A percentile compares a stretch with the other conserved stretches of the same genome.
Conservation (phyloP, 2,113 vertebrate genomes). For the Tachysurus vachellii region DNA sequence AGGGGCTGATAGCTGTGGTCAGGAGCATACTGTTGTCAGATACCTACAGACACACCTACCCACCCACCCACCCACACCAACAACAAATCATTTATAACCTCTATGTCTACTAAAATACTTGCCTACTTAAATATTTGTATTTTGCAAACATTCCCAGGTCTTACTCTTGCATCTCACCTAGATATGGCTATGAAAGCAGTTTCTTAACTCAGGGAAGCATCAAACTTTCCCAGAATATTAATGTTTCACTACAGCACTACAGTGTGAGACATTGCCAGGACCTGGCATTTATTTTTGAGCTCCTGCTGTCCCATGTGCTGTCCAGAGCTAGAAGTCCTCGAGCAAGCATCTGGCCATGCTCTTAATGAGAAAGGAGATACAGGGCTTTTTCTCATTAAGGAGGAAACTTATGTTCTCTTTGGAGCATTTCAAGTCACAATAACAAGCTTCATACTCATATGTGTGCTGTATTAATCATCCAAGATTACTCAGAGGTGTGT, state of each 20-base stretch:
- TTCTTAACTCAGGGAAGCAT: background rate
- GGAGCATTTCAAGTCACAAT: slow-evolving; percentile 13
- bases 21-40: background rate
- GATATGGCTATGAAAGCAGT: background rate
- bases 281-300: background rate
- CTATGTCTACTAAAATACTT: background rate
- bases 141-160: background rate
- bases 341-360: slow-evolving; percentile 28
- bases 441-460: background rate
- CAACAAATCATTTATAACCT: background rate
- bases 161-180: background rate
- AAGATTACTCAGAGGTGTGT: background rate
- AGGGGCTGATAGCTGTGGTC: slow-evolving; percentile 1
- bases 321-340: slow-evolving; percentile 25
- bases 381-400: slow-evolving; percentile 17
- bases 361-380: slow-evolving; percentile 31
- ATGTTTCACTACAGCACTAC: background rate
- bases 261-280: background rate
- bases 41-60: background rate
- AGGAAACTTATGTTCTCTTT: slow-evolving; percentile 7
- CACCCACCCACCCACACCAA: background rate
- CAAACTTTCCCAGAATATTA: background rate
- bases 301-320: slow-evolving; percentile 15
- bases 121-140: background rate
- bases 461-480: background rate